Percentiles rank a stretch among this genome's conserved stretches.
Evolutionary conservation across 2,797 vertebrate species (phyloP).

Genomic region (Enoplosus armatus): DNA sequence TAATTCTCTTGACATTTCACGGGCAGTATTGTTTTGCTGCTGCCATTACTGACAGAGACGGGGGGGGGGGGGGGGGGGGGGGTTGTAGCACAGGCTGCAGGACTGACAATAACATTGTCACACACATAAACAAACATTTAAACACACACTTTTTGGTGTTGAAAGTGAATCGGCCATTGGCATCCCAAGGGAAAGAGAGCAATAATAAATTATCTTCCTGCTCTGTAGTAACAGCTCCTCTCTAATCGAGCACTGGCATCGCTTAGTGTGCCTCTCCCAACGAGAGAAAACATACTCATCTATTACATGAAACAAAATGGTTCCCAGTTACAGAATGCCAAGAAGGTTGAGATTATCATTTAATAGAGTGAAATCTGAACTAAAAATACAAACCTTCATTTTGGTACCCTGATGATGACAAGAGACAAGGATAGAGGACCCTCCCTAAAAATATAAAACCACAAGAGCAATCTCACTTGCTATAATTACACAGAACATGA

Average conservation of each 20-base stretch:
- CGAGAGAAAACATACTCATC: slow-evolving; percentile 77
- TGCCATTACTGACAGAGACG: slow-evolving; percentile 31
- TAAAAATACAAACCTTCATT: slow-evolving; percentile 53
- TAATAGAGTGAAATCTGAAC: slow-evolving; percentile 65
- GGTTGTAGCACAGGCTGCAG: slow-evolving; percentile 40
- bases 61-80: slow-evolving; percentile 49
- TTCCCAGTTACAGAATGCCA: slow-evolving; percentile 56
- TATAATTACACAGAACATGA: slow-evolving; percentile 58
- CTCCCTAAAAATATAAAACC: slow-evolving; percentile 42
- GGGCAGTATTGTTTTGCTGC: slow-evolving; percentile 58
- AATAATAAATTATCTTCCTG: slow-evolving; percentile 74
- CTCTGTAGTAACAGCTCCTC: slow-evolving; percentile 77
- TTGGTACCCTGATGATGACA: slow-evolving; percentile 25
- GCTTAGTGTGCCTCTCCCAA: slow-evolving; percentile 66
- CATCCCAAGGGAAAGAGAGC: slow-evolving; percentile 58
- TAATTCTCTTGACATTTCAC: slow-evolving; percentile 78
- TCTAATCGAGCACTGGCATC: slow-evolving; percentile 75
- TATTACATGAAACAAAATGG: slow-evolving; percentile 75
- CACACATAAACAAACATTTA: slow-evolving; percentile 42
- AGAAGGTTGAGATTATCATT: slow-evolving; percentile 64
- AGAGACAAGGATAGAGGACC: slow-evolving; percentile 6
- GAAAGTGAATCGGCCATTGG: slow-evolving; percentile 58
- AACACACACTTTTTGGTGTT: slow-evolving; percentile 30
- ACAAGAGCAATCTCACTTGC: slow-evolving; percentile 31
- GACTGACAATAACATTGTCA: slow-evolving; percentile 54